These are phyloP conservation scores for Dermatemys mawii DNA, from an alignment of 2,113 vertebrate species.

Conservation along the genomic window DNA sequence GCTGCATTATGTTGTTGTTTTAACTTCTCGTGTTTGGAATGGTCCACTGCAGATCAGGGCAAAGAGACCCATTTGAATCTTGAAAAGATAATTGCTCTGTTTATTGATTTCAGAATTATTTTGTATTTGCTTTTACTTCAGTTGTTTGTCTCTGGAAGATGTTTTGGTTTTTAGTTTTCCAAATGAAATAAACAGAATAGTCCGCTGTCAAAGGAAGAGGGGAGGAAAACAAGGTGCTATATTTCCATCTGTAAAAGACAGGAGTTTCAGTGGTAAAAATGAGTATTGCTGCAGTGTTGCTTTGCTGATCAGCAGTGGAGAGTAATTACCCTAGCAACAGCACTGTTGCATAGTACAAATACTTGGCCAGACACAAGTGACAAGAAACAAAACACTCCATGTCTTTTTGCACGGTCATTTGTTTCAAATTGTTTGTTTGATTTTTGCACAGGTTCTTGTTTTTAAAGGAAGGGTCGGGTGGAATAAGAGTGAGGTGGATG, in stretches of 20 bases:
- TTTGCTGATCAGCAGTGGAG: neutral
- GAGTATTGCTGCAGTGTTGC: neutral
- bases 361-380: neutral
- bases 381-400: neutral
- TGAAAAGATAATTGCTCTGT: neutral
- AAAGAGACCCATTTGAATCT: no score
- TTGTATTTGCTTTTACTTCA: neutral
- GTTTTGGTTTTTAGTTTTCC: neutral
- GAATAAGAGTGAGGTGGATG: neutral
- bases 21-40: neutral
- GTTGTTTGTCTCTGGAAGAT: neutral
- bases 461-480: neutral
- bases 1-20: neutral
- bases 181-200: neutral
- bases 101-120: neutral
- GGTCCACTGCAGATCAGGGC: neutral
- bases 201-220: neutral
- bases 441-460: neutral
- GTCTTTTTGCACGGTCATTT: neutral
- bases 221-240: neutral
- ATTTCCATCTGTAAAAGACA: neutral
- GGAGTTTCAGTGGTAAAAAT: neutral
- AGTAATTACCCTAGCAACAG: slow-evolving; percentile 12
- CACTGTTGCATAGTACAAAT: neutral
- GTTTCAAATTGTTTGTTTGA: no score